A percentile compares a stretch with the other conserved stretches of the same genome.
Conservation (phyloP, 2,797 vertebrate species). For the Hippoglossus hippoglossus region DNA sequence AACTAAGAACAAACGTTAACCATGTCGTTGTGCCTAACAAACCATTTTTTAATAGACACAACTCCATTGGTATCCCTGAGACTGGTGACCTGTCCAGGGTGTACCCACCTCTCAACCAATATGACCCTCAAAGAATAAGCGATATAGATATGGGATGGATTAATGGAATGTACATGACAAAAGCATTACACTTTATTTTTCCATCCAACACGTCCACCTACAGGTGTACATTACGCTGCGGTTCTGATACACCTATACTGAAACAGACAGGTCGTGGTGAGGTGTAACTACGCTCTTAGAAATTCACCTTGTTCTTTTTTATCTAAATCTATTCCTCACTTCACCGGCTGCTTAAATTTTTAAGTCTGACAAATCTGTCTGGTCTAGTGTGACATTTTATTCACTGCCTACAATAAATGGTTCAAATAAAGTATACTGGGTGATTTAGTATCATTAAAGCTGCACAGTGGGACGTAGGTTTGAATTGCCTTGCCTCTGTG, state of each 20-base stretch:
- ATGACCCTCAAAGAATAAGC: too few species aligned
- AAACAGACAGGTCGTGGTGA: background rate
- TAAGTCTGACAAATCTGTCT: constrained; percentile 8
- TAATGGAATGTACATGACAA: background rate
- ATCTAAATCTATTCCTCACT: background rate
- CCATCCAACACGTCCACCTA: background rate
- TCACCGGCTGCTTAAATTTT: background rate
- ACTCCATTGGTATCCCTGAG: too few species aligned
- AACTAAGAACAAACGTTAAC: too few species aligned
- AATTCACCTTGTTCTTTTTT: background rate
- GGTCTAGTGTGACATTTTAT: background rate
- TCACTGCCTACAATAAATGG: background rate
- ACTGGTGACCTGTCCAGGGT: too few species aligned
- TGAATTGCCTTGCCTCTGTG: constrained; percentile 11
- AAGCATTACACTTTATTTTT: background rate
- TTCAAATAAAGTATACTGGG: constrained; percentile 11
- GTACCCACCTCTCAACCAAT: too few species aligned
- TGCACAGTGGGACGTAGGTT: background rate
- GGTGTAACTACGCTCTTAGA: background rate
- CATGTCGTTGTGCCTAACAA: too few species aligned
- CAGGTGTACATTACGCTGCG: background rate
- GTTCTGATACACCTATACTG: background rate
- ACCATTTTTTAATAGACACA: too few species aligned
- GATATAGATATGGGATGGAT: background rate
- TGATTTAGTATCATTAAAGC: constrained; percentile 13